Evolutionary conservation across 2,888 invertebrate species (phyloP), one percentile per base, ranked within the genome.

Genomic region (Pterostichus madidus): DNA sequence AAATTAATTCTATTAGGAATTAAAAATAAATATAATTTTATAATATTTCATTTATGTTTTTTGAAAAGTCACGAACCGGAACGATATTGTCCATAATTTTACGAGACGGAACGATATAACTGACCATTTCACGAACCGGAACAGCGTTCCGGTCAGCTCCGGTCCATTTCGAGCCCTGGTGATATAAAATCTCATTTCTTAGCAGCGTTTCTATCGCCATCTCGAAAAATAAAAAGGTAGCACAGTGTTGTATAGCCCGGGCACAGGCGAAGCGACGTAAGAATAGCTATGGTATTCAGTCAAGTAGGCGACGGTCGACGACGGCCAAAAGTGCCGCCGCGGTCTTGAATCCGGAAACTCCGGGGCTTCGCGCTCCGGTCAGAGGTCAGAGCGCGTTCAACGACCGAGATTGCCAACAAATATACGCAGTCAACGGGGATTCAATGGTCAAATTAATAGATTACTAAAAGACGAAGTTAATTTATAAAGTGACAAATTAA

Each of bases 351-450:
- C 49, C 49, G 49, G 49, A n/a, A 49, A 13, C 49, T 2, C 49
- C 5, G n/a, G 39, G 5, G 39, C 5, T 39, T 39, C 13, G 49
- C 13, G 49, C 49, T 49, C 49, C 49, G 49, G 56, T 56, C 56
- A 56, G 56, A 56, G 56, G 56, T 56, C 56, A 56, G 8, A 56
- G 24, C 56, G 56, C 15, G 56, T 56, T 56, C 56, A 17, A 56
- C 56, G 56, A 56, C 17, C 56, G 17, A 7, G 17, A 56, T 15
- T 17, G 56, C 56, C 1, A 15, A 17, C 17, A 56, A 56, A 0
- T 17, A 13, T 17, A 17, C 56, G 17, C 56, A 17, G 8, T 13
- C 39, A 2, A 5, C 8, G 17, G 56, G 17, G 15, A n/a, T 15
- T 13, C 56, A 56, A 13, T n/a, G 11, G 13, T 6, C 31, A 5